Percentiles rank a stretch among this genome's conserved stretches.
Evolutionary conservation across 2,113 vertebrate genomes (phyloP).

Genomic region (Festucalex cinctus): DNA sequence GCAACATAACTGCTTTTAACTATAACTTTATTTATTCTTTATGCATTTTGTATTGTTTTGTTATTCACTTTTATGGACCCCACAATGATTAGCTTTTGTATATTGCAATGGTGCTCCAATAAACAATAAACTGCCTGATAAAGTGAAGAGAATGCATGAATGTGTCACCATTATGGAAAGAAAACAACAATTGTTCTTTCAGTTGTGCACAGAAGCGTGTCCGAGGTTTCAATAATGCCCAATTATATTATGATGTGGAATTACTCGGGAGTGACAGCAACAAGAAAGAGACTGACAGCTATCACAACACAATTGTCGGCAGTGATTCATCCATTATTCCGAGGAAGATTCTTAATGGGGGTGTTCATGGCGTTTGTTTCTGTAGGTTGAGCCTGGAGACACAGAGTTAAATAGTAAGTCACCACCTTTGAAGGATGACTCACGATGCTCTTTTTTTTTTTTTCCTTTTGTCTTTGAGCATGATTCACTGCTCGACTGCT

Average conservation of each 20-base stretch:
- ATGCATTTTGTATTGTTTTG: too few relatives aligned
- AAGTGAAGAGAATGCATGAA: not conserved
- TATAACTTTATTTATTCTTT: too few relatives aligned
- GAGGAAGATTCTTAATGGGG: conserved; percentile 14
- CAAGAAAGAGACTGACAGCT: conserved; percentile 28
- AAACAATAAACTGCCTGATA: not conserved
- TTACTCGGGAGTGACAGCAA: conserved; percentile 3
- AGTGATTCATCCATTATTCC: conserved; percentile 27
- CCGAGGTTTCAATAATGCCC: not conserved
- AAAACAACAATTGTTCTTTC: not conserved
- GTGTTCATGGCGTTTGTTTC: conserved; percentile 38
- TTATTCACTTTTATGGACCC: too few relatives aligned
- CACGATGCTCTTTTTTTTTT: conserved; percentile 28
- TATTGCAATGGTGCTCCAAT: too few relatives aligned
- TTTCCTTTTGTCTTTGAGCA: conserved; percentile 18
- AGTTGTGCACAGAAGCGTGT: not conserved
- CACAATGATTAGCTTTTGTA: too few relatives aligned
- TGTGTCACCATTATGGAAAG: not conserved
- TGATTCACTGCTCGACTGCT: conserved; percentile 42
- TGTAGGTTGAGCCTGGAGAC: conserved; percentile 31
- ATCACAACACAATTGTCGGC: conserved; percentile 29
- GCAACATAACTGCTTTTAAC: conserved; percentile 13
- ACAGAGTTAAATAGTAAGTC: conserved; percentile 47
- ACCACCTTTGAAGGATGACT: conserved; percentile 45
- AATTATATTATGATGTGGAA: conserved; percentile 7